Conservation (phyloP, 2,888 invertebrate species). For the Andrena trimmerana region DNA sequence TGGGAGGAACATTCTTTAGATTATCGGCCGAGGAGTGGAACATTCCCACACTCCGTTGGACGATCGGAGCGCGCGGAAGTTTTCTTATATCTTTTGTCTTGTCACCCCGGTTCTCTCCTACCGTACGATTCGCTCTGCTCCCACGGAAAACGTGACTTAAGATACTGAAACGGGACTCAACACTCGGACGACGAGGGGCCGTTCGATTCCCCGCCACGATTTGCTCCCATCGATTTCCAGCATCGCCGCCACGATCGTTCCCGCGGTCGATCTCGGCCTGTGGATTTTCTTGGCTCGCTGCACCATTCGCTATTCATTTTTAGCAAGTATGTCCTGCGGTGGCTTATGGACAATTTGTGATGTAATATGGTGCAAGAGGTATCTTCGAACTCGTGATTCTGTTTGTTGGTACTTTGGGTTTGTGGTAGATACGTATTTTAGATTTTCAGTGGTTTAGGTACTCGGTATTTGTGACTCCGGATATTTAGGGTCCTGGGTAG, state of each 20-base stretch:
- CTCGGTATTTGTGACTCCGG: too few species aligned
- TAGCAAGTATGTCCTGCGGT: neutral
- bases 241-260: neutral
- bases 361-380: too few species aligned
- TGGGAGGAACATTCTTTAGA: conserved; percentile 18
- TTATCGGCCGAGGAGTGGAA: neutral
- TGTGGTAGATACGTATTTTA: too few species aligned
- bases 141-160: conserved; percentile 75
- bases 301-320: neutral
- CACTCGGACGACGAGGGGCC: conserved; percentile 20
- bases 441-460: too few species aligned
- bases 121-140: conserved; percentile 77
- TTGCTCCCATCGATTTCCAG: conserved; percentile 4
- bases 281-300: neutral
- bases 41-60: conserved; percentile 76
- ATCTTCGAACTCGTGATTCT: too few species aligned
- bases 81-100: conserved; percentile 76
- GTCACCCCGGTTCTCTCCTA: conserved; percentile 70
- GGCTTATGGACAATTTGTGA: neutral
- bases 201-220: conserved; percentile 5
- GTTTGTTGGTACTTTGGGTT: too few species aligned
- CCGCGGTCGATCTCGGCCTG: conserved; percentile 3
- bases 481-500: too few species aligned
- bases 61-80: conserved; percentile 69
- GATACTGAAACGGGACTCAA: conserved; percentile 29